phyloP scores from a whole-genome alignment of 2,888 invertebrate species.

The Bugulina stolonifera region DNA sequence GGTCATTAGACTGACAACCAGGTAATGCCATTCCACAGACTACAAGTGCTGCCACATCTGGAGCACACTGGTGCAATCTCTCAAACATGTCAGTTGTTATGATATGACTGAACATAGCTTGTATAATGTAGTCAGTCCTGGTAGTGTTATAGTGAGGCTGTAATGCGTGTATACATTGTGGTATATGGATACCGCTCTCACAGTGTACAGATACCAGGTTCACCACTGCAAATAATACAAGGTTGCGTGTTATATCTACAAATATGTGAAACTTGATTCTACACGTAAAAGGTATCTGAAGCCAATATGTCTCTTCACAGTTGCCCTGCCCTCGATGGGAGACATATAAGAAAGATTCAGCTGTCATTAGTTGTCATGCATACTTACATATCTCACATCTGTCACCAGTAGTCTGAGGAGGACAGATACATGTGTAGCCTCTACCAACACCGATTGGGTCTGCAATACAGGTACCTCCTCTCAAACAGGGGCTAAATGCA shows the following conservation, averaged over 20 bases:
- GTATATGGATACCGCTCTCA: not conserved
- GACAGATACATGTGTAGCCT: not conserved
- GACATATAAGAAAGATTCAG: no score
- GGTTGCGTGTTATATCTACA: no score
- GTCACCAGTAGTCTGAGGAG: not conserved
- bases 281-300: no score
- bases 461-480: not conserved
- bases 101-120: not conserved
- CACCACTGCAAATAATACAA: not conserved
- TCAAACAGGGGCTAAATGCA: no score
- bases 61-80: not conserved
- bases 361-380: not conserved
- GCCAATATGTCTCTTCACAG: no score
- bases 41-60: not conserved
- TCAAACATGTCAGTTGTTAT: not conserved
- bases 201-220: not conserved
- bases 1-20: not conserved
- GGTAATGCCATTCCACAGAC: not conserved
- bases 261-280: no score
- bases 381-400: constrained; percentile 2
- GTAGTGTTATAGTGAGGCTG: not conserved
- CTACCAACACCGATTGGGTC: not conserved
- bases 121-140: not conserved
- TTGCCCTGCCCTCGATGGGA: no score
- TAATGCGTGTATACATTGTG: not conserved